Evolutionary conservation across 2,888 invertebrate species (phyloP), one percentile per base, ranked within the genome.

Genomic region (Tenthredo distinguenda): DNA sequence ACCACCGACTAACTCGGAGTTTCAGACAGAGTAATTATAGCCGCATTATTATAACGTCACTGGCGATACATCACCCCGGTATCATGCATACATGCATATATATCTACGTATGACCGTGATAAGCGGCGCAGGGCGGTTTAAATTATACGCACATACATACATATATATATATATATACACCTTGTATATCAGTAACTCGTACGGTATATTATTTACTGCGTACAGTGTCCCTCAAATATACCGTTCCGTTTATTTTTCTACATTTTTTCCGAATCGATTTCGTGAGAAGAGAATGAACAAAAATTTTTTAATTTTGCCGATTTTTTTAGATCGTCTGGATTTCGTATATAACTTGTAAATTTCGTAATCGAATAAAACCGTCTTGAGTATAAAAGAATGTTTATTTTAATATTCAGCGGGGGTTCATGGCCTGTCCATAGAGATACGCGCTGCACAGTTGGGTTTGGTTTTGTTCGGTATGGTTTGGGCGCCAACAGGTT

Each of bases 1-100:
- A 68, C 68, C 68, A 68, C 34, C 34, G 34, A 62, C 3, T 79
- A 40, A 62, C 43, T 62, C 76, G 84, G 83, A 84, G 85, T 85
- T 86, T 86, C 84, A 68, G 86, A 83, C 85, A 84, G 87, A 89
- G 91, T 91, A 93, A 93, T 92, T 93, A 91, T 87, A 90, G 91
- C 88, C 87, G 90, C 90, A 90, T 92, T 92, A 92, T 92, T 91
- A 91, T 90, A 90, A 90, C 91, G 91, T 92, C 92, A 91, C 88
- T 89, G 87, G 90, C 89, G 88, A 92, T 92, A 91, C 89, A 91
- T 92, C 92, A 91, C 85, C 85, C 43, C 86, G 62, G 84, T 89
- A 87, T 88, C 90, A 91, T 90, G 87, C 88, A 90, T 10, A 26
- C 90, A 91, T 31, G 10, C 15, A 40, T 37, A 40, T 50, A 50